Percentiles rank a stretch among this genome's conserved stretches.
These are phyloP conservation scores for Gryllus bimaculatus DNA, from an alignment of 1,140 invertebrate species.

Conservation along the genomic window DNA sequence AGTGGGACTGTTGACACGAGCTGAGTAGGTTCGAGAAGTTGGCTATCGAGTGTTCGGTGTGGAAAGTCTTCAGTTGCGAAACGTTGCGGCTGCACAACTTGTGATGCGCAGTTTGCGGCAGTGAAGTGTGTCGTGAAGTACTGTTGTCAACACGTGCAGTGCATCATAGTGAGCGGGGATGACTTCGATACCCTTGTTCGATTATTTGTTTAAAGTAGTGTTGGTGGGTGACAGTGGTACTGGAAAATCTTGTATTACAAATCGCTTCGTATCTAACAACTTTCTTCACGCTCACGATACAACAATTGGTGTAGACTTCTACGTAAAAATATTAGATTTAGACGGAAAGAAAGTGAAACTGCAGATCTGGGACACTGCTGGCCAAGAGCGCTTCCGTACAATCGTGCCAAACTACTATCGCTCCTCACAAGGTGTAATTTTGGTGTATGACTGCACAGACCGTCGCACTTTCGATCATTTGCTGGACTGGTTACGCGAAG, in stretches of 20 bases:
- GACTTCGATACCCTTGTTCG: not conserved
- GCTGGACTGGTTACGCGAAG: not conserved
- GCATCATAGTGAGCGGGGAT: not conserved
- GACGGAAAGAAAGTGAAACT: constrained; percentile 83
- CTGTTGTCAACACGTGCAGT: not conserved
- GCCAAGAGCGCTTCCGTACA: constrained; percentile 86
- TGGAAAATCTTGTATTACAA: not conserved
- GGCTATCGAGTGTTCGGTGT: not conserved
- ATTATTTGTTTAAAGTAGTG: not conserved
- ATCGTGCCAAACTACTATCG: constrained; percentile 90
- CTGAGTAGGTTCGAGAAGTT: not conserved
- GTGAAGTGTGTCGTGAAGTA: not conserved
- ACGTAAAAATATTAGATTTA: constrained; percentile 89
- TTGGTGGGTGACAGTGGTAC: not conserved
- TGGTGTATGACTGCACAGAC: constrained; percentile 28
- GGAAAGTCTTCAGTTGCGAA: not conserved
- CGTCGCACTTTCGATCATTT: not conserved
- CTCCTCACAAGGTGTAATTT: constrained; percentile 72
- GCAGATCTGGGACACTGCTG: constrained; percentile 93
- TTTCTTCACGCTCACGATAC: not conserved
- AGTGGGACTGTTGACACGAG: no score
- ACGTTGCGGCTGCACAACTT: not conserved
- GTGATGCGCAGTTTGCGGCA: not conserved
- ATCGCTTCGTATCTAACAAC: not conserved
- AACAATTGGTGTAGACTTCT: constrained; percentile 30